A percentile compares a stretch with the other conserved stretches of the same genome.
These are phyloP conservation scores for Pelosia muscerda DNA, from an alignment of 2,888 invertebrate species.

Conservation along the genomic window DNA sequence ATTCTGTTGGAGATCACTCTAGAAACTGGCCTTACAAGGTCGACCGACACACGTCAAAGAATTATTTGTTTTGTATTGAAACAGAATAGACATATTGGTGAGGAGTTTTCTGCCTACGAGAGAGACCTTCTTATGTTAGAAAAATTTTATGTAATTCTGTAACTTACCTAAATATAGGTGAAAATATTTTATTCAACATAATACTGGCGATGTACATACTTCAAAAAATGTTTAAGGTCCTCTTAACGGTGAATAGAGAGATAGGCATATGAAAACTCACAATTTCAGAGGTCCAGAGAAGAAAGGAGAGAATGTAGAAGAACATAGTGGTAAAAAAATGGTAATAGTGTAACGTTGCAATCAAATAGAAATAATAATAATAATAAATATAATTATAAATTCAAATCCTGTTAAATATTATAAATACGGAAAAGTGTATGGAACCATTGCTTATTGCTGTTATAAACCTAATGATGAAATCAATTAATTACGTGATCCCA, in stretches of 20 bases:
- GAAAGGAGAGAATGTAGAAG: neutral
- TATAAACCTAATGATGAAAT: too few relatives aligned
- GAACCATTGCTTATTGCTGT: too few relatives aligned
- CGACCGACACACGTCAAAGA: slow-evolving; percentile 67
- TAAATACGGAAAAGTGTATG: too few relatives aligned
- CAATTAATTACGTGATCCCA: too few relatives aligned
- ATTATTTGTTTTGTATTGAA: slow-evolving; percentile 36
- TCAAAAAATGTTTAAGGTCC: neutral
- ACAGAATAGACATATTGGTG: slow-evolving; percentile 35
- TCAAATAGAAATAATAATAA: too few relatives aligned
- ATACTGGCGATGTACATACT: too few relatives aligned
- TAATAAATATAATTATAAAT: too few relatives aligned
- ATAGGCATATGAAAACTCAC: neutral
- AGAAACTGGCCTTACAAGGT: slow-evolving; percentile 78
- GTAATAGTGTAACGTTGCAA: too few relatives aligned
- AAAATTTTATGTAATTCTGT: neutral
- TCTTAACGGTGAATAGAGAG: neutral
- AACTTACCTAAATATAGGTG: neutral
- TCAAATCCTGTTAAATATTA: too few relatives aligned
- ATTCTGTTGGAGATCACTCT: slow-evolving; percentile 68
- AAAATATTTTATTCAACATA: neutral
- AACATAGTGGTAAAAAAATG: neutral
- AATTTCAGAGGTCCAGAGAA: neutral
- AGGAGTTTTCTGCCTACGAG: slow-evolving; percentile 34
- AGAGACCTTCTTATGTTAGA: neutral